Evolutionary conservation across 2,888 invertebrate species (phyloP).

Genomic region (Dyspetes luteomarginatus): DNA sequence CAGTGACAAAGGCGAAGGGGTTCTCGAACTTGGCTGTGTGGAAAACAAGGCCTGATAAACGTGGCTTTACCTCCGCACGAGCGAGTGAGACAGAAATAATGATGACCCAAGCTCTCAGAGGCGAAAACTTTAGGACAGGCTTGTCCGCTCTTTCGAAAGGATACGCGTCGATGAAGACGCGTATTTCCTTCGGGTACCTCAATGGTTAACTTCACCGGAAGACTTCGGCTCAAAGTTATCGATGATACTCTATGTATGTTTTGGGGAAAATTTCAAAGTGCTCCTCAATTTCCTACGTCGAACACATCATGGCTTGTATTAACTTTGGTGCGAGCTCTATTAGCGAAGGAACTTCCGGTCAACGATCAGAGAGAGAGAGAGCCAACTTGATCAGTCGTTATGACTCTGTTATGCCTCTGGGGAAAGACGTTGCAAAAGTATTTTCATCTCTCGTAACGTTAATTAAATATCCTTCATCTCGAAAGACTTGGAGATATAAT

Average conservation of each 20-base stretch:
- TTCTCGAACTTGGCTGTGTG: slow-evolving; percentile 60
- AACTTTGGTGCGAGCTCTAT: too few relatives aligned
- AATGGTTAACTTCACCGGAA: not conserved
- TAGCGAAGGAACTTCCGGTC: too few relatives aligned
- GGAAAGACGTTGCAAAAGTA: not conserved
- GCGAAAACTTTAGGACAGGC: slow-evolving; percentile 43
- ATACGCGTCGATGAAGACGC: slow-evolving; percentile 31
- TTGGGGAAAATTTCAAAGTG: not conserved
- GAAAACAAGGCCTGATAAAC: slow-evolving; percentile 19
- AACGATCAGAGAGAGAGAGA: too few relatives aligned
- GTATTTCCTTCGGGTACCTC: slow-evolving; percentile 12
- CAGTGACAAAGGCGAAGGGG: slow-evolving; percentile 65
- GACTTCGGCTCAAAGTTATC: not conserved
- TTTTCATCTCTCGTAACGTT: not conserved
- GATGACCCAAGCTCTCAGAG: slow-evolving; percentile 19
- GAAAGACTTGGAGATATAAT: not conserved
- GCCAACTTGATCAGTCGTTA: too few relatives aligned
- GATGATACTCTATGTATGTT: not conserved
- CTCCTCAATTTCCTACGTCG: not conserved
- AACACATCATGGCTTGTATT: too few relatives aligned
- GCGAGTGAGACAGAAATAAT: slow-evolving; percentile 28
- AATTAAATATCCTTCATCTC: not conserved
- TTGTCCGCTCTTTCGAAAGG: slow-evolving; percentile 30
- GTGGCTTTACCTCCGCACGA: not conserved
- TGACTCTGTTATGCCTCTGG: too few relatives aligned